Conservation (phyloP, 2,113 vertebrate genomes). For the Aplodontia rufa region DNA sequence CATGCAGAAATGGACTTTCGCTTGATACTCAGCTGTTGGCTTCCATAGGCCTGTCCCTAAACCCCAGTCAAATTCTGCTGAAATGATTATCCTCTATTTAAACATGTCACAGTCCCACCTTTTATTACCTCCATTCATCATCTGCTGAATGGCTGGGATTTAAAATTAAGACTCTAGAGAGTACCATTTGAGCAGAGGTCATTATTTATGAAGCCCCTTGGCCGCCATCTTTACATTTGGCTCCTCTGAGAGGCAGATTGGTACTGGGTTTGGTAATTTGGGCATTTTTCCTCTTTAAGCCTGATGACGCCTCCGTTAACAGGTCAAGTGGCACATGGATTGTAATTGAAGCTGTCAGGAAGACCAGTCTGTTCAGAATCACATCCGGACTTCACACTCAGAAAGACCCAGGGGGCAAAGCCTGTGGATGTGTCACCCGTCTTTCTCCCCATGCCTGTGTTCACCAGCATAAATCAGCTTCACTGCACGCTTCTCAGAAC, state of each 20-base stretch:
- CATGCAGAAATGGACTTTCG: conserved; percentile 46
- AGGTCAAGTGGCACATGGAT: conserved; percentile 43
- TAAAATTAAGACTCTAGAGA: conserved; percentile 76
- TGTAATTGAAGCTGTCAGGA: not conserved
- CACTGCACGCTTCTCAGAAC: not conserved
- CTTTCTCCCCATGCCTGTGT: conserved; percentile 12
- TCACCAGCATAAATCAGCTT: not conserved
- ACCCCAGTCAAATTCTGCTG: conserved; percentile 61
- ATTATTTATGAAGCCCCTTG: conserved; percentile 37
- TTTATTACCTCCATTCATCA: conserved; percentile 80
- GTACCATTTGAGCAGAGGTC: conserved; percentile 63
- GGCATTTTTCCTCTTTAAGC: conserved; percentile 49
- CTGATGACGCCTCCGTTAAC: conserved; percentile 21
- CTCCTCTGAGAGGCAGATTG: conserved; percentile 1
- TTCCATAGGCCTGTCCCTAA: conserved; percentile 12
- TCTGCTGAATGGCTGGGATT: conserved; percentile 66
- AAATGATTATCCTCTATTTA: conserved; percentile 65
- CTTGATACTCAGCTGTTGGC: conserved; percentile 36
- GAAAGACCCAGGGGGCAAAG: conserved; percentile 60
- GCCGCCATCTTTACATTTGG: conserved; percentile 45
- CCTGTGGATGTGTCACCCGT: not conserved
- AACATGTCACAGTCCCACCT: conserved; percentile 39
- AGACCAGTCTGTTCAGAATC: conserved; percentile 19
- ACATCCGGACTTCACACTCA: conserved; percentile 60
- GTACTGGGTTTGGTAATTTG: conserved; percentile 27